phyloP scores from a whole-genome alignment of 2,797 vertebrate species.

The Melanotaenia trifasciata region DNA sequence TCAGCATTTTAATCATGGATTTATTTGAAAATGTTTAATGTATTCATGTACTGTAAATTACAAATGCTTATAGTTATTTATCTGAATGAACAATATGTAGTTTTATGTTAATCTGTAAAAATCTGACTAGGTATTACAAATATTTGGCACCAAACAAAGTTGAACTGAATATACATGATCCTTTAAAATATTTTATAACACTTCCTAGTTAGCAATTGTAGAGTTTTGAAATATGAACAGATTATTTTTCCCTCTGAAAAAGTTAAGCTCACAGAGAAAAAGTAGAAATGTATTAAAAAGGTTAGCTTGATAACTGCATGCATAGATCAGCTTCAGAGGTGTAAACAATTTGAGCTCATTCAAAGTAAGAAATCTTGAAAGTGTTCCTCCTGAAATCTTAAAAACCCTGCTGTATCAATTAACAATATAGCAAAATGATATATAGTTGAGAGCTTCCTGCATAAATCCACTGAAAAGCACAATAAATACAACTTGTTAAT shows the following conservation, averaged over 20 bases:
- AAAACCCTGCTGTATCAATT: conserved; percentile 18
- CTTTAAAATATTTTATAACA: conserved; percentile 45
- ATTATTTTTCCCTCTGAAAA: conserved; percentile 35
- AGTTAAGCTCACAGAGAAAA: conserved; percentile 32
- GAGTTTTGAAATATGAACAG: conserved; percentile 30
- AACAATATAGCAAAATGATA: conserved; percentile 34
- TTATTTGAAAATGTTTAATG: conserved; percentile 42
- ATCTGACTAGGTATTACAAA: conserved; percentile 47
- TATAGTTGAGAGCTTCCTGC: conserved; percentile 15
- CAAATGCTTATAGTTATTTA: conserved; percentile 35
- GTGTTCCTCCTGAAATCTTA: conserved; percentile 36
- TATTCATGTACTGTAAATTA: conserved; percentile 52
- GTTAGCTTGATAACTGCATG: conserved; percentile 58
- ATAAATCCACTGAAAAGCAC: conserved; percentile 24
- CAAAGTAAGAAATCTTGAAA: conserved; percentile 38
- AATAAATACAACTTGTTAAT: conserved; percentile 42
- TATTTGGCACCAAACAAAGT: conserved; percentile 59
- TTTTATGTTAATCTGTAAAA: conserved; percentile 51
- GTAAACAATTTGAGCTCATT: conserved; percentile 61
- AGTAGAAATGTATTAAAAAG: conserved; percentile 72
- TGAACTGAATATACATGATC: conserved; percentile 25
- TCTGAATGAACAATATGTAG: conserved; percentile 52
- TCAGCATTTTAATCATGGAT: conserved; percentile 39
- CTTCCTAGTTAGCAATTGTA: conserved; percentile 29
- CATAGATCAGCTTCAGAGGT: conserved; percentile 34